These are phyloP conservation scores for Aeoliscus strigatus DNA, from an alignment of 2,797 vertebrate genomes.

Conservation along the genomic window DNA sequence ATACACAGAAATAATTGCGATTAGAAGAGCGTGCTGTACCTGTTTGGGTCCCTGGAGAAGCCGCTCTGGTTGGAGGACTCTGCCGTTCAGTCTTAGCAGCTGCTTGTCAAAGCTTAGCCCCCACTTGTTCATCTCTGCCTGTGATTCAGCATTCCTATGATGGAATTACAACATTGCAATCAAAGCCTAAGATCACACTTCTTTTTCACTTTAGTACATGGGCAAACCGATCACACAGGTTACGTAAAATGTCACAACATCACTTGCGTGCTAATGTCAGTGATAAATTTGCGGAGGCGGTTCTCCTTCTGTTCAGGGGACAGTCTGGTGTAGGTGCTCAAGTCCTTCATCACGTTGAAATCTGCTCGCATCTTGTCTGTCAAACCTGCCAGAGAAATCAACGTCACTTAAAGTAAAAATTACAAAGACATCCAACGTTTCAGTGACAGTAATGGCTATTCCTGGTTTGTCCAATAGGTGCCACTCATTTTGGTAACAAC, in stretches of 20 bases:
- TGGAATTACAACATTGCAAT: slow-evolving; percentile 8
- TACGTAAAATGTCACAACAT: neutral
- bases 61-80: slow-evolving; percentile 85
- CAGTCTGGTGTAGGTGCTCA: slow-evolving; percentile 81
- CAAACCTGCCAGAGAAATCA: slow-evolving; percentile 72
- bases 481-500: too few species aligned
- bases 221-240: too few species aligned
- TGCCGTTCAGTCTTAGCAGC: slow-evolving; percentile 77
- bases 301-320: slow-evolving; percentile 80
- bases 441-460: too few species aligned
- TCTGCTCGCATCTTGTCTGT: slow-evolving; percentile 91
- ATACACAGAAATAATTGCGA: neutral
- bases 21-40: slow-evolving; percentile 54
- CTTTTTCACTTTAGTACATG: neutral
- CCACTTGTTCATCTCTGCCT: slow-evolving; percentile 85
- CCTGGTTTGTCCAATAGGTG: too few species aligned
- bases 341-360: slow-evolving; percentile 88
- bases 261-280: slow-evolving; percentile 77
- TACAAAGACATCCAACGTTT: too few species aligned
- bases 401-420: too few species aligned
- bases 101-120: slow-evolving; percentile 86
- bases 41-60: slow-evolving; percentile 79
- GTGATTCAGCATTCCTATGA: slow-evolving; percentile 78
- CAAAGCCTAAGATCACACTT: neutral
- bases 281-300: slow-evolving; percentile 79